Conservation (phyloP, 1,140 invertebrate genomes). For the Phortica variegata region DNA sequence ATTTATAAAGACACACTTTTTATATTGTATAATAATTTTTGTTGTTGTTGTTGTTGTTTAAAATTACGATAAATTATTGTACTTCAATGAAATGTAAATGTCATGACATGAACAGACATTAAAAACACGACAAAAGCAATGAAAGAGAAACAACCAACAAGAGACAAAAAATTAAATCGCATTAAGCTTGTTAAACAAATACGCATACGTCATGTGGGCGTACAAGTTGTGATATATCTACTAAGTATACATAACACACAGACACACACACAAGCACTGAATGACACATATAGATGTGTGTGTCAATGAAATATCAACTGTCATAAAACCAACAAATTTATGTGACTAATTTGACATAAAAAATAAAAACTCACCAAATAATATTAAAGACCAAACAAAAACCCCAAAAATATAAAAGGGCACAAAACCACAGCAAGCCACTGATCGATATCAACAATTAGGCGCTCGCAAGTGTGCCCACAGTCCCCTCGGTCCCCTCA, state of each 20-base stretch:
- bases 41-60: too few species aligned
- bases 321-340: constrained; percentile 49
- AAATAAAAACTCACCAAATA: constrained; percentile 52
- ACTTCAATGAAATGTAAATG: not conserved
- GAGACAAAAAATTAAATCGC: constrained; percentile 6
- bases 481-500: too few species aligned
- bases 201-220: constrained; percentile 42
- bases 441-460: constrained; percentile 52
- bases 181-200: constrained; percentile 5
- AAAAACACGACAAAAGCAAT: not conserved
- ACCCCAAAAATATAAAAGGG: too few species aligned
- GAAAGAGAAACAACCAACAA: constrained; percentile 7
- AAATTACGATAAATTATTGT: too few species aligned
- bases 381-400: constrained; percentile 36
- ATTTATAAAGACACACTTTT: too few species aligned
- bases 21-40: too few species aligned
- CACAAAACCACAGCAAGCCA: constrained; percentile 8
- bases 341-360: constrained; percentile 51
- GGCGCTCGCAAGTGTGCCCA: constrained; percentile 29
- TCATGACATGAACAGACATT: constrained; percentile 4
- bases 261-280: too few species aligned
- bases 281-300: too few species aligned
- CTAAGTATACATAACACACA: constrained; percentile 22
- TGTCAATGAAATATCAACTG: constrained; percentile 21
- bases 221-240: constrained; percentile 10